phyloP scores from a whole-genome alignment of 2,113 vertebrate species.

The Mormoops blainvillei region DNA sequence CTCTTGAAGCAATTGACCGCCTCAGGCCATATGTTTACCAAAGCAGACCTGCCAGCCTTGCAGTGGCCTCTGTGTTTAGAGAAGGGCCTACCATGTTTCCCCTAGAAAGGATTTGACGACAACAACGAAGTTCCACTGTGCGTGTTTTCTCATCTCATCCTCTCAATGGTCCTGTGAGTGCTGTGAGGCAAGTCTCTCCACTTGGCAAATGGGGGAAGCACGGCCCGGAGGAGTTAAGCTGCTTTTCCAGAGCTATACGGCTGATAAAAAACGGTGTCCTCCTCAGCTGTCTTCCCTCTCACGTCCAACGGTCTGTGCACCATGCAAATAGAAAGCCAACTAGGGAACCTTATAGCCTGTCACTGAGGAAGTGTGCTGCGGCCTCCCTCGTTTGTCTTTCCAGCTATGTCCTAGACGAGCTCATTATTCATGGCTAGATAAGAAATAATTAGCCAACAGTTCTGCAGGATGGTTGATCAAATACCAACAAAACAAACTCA shows the following conservation, averaged over 20 bases:
- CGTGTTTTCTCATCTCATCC: background rate
- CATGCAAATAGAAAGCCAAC: background rate
- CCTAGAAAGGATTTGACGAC: background rate
- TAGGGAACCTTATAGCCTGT: fast-evolving
- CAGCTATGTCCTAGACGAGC: background rate
- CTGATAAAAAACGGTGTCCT: background rate
- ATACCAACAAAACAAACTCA: background rate
- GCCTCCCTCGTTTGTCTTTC: background rate
- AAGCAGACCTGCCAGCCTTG: background rate
- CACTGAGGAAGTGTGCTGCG: background rate
- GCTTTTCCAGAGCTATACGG: background rate
- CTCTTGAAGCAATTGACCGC: background rate
- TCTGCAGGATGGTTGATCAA: background rate
- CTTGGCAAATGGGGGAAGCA: background rate
- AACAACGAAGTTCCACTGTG: background rate
- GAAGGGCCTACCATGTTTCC: background rate
- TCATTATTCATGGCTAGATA: background rate
- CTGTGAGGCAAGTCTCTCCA: background rate
- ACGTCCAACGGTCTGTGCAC: background rate
- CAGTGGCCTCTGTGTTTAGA: background rate
- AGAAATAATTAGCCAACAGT: background rate
- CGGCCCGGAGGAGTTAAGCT: background rate
- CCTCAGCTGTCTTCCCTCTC: background rate
- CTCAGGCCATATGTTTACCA: background rate
- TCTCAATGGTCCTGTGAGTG: background rate